Evolutionary conservation across 2,888 invertebrate species (phyloP).

Genomic region (Parapristionchus giblindavisi): DNA sequence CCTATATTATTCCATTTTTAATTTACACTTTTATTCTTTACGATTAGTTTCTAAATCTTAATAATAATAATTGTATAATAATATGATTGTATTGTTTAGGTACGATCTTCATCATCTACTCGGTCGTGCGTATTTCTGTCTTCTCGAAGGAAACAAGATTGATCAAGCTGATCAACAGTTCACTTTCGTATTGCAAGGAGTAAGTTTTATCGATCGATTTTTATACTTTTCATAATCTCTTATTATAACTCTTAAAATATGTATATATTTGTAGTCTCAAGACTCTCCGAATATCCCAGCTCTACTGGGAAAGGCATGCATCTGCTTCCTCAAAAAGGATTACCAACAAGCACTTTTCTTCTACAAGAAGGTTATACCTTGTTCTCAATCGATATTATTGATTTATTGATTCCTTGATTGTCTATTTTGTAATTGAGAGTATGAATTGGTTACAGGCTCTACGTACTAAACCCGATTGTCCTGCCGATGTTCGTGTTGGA

Average conservation of each 20-base stretch:
- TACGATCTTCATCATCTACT: slow-evolving; percentile 98
- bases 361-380: slow-evolving; percentile 86
- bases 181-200: slow-evolving; percentile 90
- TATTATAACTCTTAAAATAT: background rate
- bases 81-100: background rate
- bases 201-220: slow-evolving; percentile 46
- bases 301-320: slow-evolving; percentile 95
- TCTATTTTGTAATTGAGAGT: background rate
- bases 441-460: slow-evolving; percentile 75
- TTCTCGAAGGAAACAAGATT: slow-evolving; percentile 82
- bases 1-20: too few species aligned
- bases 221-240: background rate
- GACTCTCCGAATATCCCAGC: slow-evolving; percentile 92
- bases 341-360: slow-evolving; percentile 93
- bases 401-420: too few species aligned
- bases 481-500: slow-evolving; percentile 92
- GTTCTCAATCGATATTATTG: too few species aligned
- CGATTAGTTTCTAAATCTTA: background rate
- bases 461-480: slow-evolving; percentile 93
- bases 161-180: slow-evolving; percentile 99
- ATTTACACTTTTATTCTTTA: too few species aligned
- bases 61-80: background rate
- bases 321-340: slow-evolving; percentile 93
- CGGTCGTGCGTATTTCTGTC: slow-evolving; percentile 95
- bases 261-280: slow-evolving; percentile 13